Evolutionary conservation across 2,888 invertebrate species (phyloP).

Genomic region (Copidosoma aretas): DNA sequence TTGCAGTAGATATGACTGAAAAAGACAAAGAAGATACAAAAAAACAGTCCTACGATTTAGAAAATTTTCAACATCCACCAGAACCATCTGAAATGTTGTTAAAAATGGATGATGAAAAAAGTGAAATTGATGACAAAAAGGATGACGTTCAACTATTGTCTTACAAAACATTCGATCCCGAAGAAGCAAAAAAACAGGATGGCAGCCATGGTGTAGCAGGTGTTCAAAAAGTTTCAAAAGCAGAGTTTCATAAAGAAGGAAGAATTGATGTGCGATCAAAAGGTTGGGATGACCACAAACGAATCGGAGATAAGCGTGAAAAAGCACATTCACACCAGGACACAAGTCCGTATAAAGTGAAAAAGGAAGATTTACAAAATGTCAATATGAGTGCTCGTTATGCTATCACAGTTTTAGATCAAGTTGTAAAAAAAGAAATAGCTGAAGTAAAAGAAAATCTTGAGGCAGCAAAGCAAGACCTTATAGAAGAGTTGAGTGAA

Average conservation of each 20-base stretch:
- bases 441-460: slow-evolving; percentile 76
- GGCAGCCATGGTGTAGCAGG: slow-evolving; percentile 28
- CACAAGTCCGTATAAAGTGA: slow-evolving; percentile 35
- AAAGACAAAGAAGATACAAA: slow-evolving; percentile 19
- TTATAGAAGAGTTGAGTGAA: slow-evolving; percentile 73
- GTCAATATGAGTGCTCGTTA: slow-evolving; percentile 58
- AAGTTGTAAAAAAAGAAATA: slow-evolving; percentile 72
- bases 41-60: slow-evolving; percentile 30
- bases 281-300: slow-evolving; percentile 52
- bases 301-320: slow-evolving; percentile 51
- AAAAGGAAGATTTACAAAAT: slow-evolving; percentile 57
- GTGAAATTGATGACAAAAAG: slow-evolving; percentile 63
- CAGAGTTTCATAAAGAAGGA: slow-evolving; percentile 23
- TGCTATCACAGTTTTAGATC: slow-evolving; percentile 58
- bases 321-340: slow-evolving; percentile 41
- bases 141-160: slow-evolving; percentile 38
- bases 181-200: slow-evolving; percentile 25
- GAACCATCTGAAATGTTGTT: slow-evolving; percentile 35
- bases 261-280: slow-evolving; percentile 39
- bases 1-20: slow-evolving; percentile 7
- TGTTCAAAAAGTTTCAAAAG: slow-evolving; percentile 12
- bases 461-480: slow-evolving; percentile 74
- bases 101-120: slow-evolving; percentile 58
- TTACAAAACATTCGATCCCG: slow-evolving; percentile 30
- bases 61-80: slow-evolving; percentile 23